Percentiles rank a stretch among this genome's conserved stretches.
Conservation (phyloP, 2,888 invertebrate genomes). For the Harpalus rufipes region DNA sequence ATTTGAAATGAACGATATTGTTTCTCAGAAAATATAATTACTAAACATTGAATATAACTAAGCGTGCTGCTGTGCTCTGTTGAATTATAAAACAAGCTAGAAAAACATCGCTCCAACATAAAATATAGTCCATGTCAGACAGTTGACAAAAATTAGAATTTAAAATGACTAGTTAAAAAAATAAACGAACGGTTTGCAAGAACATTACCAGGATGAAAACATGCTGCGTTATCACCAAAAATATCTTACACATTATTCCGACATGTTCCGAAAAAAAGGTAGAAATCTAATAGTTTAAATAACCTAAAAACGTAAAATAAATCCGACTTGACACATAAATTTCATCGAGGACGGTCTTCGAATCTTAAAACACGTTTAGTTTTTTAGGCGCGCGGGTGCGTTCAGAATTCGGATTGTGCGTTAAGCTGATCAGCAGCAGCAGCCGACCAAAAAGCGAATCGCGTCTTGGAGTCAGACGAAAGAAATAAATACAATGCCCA, state of each 20-base stretch:
- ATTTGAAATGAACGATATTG: constrained; percentile 65
- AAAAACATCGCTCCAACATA: constrained; percentile 58
- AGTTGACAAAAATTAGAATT: constrained; percentile 63
- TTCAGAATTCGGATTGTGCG: constrained; percentile 43
- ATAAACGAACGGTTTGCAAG: constrained; percentile 30
- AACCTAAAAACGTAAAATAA: constrained; percentile 36
- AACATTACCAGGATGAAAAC: constrained; percentile 40
- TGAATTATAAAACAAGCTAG: constrained; percentile 54
- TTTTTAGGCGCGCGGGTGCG: constrained; percentile 53
- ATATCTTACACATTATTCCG: constrained; percentile 11
- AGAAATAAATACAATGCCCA: constrained; percentile 73
- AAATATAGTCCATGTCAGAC: constrained; percentile 47
- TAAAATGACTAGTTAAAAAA: constrained; percentile 52
- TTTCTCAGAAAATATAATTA: constrained; percentile 66
- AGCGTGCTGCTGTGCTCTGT: constrained; percentile 13
- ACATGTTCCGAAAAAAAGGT: constrained; percentile 37
- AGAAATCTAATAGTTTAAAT: constrained; percentile 48
- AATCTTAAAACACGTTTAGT: constrained; percentile 34
- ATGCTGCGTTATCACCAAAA: constrained; percentile 18
- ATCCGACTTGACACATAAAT: constrained; percentile 27
- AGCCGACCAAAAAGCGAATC: constrained; percentile 71
- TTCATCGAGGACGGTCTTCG: constrained; percentile 10
- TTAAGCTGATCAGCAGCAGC: constrained; percentile 20
- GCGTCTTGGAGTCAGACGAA: constrained; percentile 73
- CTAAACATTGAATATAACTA: constrained; percentile 53